A percentile compares a stretch with the other conserved stretches of the same genome.
Evolutionary conservation across 2,113 vertebrate species (phyloP).

Genomic region (Motacilla alba): DNA sequence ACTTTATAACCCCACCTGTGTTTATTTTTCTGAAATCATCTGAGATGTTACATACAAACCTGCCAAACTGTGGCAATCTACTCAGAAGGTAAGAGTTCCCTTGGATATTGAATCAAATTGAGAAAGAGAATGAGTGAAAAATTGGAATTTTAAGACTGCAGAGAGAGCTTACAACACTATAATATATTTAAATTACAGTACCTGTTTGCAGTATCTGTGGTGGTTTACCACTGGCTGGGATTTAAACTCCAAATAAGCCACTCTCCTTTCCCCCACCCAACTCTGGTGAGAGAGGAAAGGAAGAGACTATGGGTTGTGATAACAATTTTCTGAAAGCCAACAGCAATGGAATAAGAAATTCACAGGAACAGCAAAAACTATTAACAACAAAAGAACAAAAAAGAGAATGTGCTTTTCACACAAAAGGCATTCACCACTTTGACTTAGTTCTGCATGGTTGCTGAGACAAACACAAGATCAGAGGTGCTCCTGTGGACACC

Average conservation of each 20-base stretch:
- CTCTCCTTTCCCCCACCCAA: neutral
- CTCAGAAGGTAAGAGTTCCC: neutral
- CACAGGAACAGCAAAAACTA: neutral
- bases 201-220: neutral
- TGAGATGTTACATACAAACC: neutral
- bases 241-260: neutral
- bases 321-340: neutral
- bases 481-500: neutral
- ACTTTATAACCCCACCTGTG: neutral
- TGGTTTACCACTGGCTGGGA: neutral
- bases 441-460: neutral
- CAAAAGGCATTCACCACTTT: neutral
- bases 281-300: neutral
- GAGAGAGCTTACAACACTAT: neutral
- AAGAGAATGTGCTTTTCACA: neutral
- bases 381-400: neutral
- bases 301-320: neutral
- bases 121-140: neutral
- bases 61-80: neutral
- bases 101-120: neutral
- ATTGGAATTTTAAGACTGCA: neutral
- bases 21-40: neutral
- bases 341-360: neutral
- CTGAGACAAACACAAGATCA: neutral
- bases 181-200: neutral